Conservation (phyloP, 2,113 vertebrate genomes). For the Formicarius rufipectus region DNA sequence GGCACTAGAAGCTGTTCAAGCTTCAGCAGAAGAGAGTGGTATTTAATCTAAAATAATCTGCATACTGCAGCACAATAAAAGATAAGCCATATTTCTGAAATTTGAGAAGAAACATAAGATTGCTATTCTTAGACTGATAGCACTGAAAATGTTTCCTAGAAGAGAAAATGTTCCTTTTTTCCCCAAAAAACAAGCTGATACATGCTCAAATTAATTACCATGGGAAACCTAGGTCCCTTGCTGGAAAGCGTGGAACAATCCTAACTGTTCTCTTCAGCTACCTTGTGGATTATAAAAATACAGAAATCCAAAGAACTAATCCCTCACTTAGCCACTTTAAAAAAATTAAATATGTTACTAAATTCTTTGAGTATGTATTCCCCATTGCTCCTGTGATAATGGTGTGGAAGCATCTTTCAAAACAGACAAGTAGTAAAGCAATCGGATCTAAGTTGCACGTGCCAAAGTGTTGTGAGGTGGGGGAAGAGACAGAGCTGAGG, state of each 20-base stretch:
- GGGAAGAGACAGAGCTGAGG: background rate
- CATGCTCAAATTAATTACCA: background rate
- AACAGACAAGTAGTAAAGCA: background rate
- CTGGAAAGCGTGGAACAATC: background rate
- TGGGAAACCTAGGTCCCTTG: background rate
- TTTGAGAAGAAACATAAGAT: slow-evolving; percentile 21
- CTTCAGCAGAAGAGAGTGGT: background rate
- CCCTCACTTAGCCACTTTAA: background rate
- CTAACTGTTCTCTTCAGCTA: background rate
- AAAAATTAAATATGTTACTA: background rate
- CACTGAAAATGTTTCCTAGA: slow-evolving; percentile 30
- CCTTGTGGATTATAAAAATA: background rate
- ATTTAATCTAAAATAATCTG: slow-evolving; percentile 24
- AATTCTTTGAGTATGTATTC: background rate
- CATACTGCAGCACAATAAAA: background rate
- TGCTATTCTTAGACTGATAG: slow-evolving; percentile 44
- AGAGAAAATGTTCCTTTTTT: slow-evolving; percentile 27
- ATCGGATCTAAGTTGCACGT: background rate
- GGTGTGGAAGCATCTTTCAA: background rate
- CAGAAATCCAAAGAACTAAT: background rate
- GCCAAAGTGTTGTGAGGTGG: background rate
- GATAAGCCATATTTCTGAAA: slow-evolving; percentile 18
- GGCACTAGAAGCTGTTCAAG: background rate
- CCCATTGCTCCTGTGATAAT: background rate
- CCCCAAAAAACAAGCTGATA: background rate